Evolutionary conservation across 2,797 vertebrate species (phyloP).

Genomic region (Denticeps clupeoides): DNA sequence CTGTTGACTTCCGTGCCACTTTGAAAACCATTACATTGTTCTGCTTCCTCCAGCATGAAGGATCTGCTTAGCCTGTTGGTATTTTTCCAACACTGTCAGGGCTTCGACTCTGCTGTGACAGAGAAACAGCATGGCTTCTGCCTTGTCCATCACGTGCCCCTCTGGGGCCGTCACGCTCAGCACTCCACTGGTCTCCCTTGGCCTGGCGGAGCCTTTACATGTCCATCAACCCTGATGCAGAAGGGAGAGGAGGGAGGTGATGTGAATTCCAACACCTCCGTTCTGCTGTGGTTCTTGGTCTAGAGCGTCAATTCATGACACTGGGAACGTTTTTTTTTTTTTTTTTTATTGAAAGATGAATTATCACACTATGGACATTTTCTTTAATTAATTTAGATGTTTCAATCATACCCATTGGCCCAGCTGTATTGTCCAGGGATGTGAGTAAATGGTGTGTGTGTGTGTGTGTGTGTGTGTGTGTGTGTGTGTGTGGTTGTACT

Average conservation of each 20-base stretch:
- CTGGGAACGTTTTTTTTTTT: not conserved
- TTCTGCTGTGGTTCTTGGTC: too few relatives aligned
- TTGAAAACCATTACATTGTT: constrained; percentile 4
- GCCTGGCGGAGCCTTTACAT: constrained; percentile 10
- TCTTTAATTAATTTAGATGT: too few relatives aligned
- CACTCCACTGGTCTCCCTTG: constrained; percentile 2
- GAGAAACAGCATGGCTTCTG: constrained; percentile 4
- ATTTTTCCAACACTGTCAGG: not conserved
- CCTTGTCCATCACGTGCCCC: constrained; percentile 10
- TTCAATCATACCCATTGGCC: too few relatives aligned
- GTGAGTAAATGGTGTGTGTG: too few relatives aligned
- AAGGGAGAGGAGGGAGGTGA: not conserved
- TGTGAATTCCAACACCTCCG: constrained; percentile 8
- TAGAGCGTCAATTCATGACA: too few relatives aligned
- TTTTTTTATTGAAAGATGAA: too few relatives aligned
- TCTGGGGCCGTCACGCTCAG: constrained; percentile 15
- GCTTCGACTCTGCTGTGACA: not conserved
- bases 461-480: too few relatives aligned
- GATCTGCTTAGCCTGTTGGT: not conserved
- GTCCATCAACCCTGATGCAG: constrained; percentile 8
- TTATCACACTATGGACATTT: too few relatives aligned
- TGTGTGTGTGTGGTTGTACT: too few relatives aligned
- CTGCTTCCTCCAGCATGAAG: not conserved
- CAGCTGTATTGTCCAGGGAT: too few relatives aligned
- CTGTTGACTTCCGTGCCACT: not conserved